Conservation (phyloP, 2,113 vertebrate species). For the Bagarius yarrelli region DNA sequence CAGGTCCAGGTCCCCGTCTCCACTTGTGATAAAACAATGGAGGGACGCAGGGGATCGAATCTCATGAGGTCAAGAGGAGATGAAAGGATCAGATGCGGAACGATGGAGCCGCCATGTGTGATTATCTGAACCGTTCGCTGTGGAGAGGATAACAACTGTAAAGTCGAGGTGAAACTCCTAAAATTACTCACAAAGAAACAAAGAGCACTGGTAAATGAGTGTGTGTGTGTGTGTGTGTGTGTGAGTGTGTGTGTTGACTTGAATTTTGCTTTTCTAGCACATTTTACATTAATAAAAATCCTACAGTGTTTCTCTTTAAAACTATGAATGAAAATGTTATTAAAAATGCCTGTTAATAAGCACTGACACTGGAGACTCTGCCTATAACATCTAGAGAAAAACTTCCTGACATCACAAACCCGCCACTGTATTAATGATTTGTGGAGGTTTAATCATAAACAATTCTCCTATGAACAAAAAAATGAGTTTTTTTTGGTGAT, state of each 20-base stretch:
- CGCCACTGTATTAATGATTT: background rate
- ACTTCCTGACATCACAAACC: background rate
- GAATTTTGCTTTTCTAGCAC: background rate
- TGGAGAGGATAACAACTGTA: background rate
- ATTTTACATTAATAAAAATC: background rate
- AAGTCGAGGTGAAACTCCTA: background rate
- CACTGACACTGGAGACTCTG: background rate
- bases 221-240: conserved; percentile 2
- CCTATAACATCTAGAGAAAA: background rate
- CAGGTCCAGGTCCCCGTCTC: background rate
- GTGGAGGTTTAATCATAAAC: too few relatives aligned
- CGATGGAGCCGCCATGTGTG: background rate
- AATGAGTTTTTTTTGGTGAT: background rate
- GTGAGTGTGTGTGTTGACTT: conserved; percentile 1
- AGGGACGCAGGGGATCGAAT: conserved; percentile 42
- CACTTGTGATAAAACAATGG: conserved; percentile 27
- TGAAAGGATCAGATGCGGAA: conserved; percentile 21
- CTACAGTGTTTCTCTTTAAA: too few relatives aligned
- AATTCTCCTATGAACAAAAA: too few relatives aligned
- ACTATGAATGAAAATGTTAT: too few relatives aligned
- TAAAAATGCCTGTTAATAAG: too few relatives aligned
- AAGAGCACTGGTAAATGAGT: background rate
- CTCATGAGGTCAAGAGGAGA: conserved; percentile 39
- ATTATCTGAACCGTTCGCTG: background rate
- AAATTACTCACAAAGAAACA: background rate